Percentiles rank a stretch among this genome's conserved stretches.
phyloP scores from a whole-genome alignment of 1,140 invertebrate genomes.

The Wiebesia pumilae region DNA sequence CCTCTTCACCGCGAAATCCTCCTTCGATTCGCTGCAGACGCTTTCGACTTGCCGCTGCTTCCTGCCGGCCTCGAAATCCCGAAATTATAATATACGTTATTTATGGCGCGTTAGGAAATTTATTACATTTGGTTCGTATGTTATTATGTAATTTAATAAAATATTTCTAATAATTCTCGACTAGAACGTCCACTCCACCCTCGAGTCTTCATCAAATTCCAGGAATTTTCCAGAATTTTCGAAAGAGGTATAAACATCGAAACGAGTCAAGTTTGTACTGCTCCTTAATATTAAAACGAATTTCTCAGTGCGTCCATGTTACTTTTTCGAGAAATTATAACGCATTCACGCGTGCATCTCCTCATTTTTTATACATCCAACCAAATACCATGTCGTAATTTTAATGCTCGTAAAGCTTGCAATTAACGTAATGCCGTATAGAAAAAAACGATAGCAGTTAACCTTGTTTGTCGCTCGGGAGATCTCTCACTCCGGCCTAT shows the following conservation, averaged over 20 bases:
- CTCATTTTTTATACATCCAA: too few species aligned
- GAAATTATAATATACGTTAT: constrained; percentile 44
- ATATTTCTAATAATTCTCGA: constrained; percentile 8
- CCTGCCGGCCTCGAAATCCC: constrained; percentile 9
- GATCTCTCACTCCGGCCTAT: constrained; percentile 20
- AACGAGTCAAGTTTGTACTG: background rate
- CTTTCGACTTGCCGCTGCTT: background rate
- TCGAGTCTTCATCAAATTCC: background rate
- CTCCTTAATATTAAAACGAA: too few species aligned
- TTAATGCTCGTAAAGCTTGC: background rate
- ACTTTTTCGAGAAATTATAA: too few species aligned
- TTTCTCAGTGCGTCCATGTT: too few species aligned
- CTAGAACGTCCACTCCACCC: background rate
- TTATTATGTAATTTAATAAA: constrained; percentile 4
- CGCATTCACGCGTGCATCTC: too few species aligned
- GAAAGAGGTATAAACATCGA: background rate
- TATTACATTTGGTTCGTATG: background rate
- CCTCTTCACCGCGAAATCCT: constrained; percentile 3
- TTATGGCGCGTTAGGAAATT: constrained; percentile 22
- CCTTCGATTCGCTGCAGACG: background rate
- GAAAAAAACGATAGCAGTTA: background rate
- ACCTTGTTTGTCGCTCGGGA: constrained; percentile 15
- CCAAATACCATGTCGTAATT: too few species aligned
- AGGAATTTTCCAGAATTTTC: background rate
- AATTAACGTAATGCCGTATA: background rate